These are phyloP conservation scores for Equus przewalskii DNA, from an alignment of 2,113 vertebrate genomes.

Conservation along the genomic window DNA sequence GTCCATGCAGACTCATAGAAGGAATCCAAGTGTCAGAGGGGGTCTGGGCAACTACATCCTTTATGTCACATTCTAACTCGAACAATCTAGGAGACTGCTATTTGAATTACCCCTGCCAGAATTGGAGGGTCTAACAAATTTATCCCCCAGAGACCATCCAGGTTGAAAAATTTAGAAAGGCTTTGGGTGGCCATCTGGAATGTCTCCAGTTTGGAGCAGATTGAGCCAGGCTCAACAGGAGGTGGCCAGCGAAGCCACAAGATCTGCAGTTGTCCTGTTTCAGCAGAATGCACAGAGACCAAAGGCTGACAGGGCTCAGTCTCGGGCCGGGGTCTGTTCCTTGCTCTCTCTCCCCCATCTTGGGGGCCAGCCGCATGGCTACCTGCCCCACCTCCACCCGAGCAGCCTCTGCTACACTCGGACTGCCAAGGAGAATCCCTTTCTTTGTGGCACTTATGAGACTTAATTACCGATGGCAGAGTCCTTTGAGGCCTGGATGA, in stretches of 20 bases:
- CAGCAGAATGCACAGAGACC: background rate
- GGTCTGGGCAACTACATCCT: rapidly evolving
- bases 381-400: background rate
- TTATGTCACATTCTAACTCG: background rate
- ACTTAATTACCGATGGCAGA: slow-evolving; percentile 68
- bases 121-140: background rate
- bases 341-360: background rate
- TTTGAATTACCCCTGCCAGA: background rate
- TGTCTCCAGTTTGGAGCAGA: background rate
- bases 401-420: background rate
- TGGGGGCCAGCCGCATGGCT: background rate
- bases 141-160: background rate
- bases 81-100: background rate
- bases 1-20: background rate
- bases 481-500: slow-evolving; percentile 75
- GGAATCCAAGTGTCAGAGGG: background rate
- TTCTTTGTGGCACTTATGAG: slow-evolving; percentile 55
- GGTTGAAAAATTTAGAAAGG: background rate
- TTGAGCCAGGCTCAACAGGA: background rate
- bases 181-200: background rate
- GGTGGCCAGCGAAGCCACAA: background rate
- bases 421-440: slow-evolving; percentile 63
- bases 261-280: background rate
- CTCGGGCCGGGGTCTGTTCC: rapidly evolving
- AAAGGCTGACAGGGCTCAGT: background rate